These are phyloP conservation scores for Laodelphax striatellus DNA, from an alignment of 1,140 invertebrate genomes.

Conservation along the genomic window DNA sequence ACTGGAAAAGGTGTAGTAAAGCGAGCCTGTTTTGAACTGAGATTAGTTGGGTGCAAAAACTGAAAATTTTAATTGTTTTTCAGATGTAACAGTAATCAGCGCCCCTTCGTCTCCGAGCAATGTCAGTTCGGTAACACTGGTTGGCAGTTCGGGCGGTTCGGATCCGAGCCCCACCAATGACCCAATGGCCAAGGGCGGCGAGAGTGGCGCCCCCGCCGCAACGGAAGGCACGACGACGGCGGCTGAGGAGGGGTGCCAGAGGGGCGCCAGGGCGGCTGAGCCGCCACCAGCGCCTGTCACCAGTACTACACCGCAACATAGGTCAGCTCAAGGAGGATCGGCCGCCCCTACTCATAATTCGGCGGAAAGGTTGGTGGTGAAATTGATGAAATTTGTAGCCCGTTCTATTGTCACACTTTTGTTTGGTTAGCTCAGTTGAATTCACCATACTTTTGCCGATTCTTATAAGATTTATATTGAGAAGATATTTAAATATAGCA, in stretches of 20 bases:
- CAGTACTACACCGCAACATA: background rate
- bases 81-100: slow-evolving; percentile 36
- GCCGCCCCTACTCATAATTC: too few species aligned
- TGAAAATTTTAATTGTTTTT: slow-evolving; percentile 17
- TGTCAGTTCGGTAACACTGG: slow-evolving; percentile 55
- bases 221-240: background rate
- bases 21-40: too few species aligned
- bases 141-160: slow-evolving; percentile 34
- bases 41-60: too few species aligned
- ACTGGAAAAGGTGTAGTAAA: too few species aligned
- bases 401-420: too few species aligned
- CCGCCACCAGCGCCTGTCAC: background rate
- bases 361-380: too few species aligned
- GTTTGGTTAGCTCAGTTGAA: too few species aligned
- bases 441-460: too few species aligned
- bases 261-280: background rate
- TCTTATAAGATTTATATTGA: too few species aligned
- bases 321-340: too few species aligned
- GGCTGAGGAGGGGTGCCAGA: background rate
- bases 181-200: slow-evolving; percentile 26
- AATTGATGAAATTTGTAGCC: too few species aligned
- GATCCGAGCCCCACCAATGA: slow-evolving; percentile 28
- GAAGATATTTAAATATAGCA: too few species aligned
- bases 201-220: background rate
- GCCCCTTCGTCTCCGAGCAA: slow-evolving; percentile 58